Evolutionary conservation across 2,888 invertebrate genomes (phyloP), one percentile per base, ranked within the genome.

Genomic region (Alitta virens): DNA sequence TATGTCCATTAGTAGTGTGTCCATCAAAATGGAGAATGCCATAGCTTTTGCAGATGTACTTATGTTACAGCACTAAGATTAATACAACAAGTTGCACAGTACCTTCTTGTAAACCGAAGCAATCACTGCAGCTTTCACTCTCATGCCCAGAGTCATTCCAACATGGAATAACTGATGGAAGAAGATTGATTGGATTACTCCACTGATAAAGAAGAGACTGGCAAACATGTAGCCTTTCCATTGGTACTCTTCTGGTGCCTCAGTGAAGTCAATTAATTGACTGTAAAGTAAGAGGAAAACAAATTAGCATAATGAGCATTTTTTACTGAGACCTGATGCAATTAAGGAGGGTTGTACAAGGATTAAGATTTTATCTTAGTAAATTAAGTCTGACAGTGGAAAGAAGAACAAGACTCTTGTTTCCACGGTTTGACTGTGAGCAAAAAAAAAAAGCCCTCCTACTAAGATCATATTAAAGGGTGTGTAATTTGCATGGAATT

Each of bases 221-320:
- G 94, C 90, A 82, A 91, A 95, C 12, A 92, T 79, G 73, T 91
- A 90, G 38, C 97, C 95, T 79, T 90, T 91, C 95, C 95, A 96
- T 72, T 86, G 76, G 0, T 87, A 85, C 21, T 68, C 67, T 0
- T 60, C 42, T 23, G 72, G 63, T 40, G 68, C 67, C 46, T 75
- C 72, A 2, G 75, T 76, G 70, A 73, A 80, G 3, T 55, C 67
- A 53, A 80, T 79, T 63, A 80, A 60, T 14, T 70, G 60, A 56
- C 80, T 80, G 67, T 5, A 16, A 7, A 40, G 12, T 12, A 40
- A 40, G 18, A 50, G 9, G n/a, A 14, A 50, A 50, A 50, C 51
- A 9, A 50, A 50, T 21, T 12, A 50, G 21, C 9, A 12, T 50
- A 9, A 50, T n/a, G n/a, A n/a, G n/a, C n/a, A n/a, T n/a, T n/a